Percentiles rank a stretch among this genome's conserved stretches.
These are phyloP conservation scores for Sphaeramia orbicularis DNA, from an alignment of 2,797 vertebrate species.

Conservation along the genomic window DNA sequence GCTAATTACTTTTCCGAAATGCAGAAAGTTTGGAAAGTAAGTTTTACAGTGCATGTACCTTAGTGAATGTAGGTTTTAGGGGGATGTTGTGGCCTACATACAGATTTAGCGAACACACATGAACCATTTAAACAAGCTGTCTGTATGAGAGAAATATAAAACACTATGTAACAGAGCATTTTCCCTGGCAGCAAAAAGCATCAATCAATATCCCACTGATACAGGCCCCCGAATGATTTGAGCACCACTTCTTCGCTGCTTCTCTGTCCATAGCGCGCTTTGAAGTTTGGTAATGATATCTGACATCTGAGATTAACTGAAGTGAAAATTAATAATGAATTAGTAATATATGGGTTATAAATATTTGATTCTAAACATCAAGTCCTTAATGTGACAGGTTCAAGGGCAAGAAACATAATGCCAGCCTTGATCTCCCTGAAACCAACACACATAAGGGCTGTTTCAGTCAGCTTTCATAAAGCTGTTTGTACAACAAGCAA, in stretches of 20 bases:
- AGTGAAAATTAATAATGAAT: conserved; percentile 73
- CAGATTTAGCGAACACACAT: background rate
- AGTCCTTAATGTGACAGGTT: conserved; percentile 69
- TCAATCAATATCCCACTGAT: conserved; percentile 61
- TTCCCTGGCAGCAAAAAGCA: conserved; percentile 45
- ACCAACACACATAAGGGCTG: conserved; percentile 50
- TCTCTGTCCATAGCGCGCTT: conserved; percentile 56
- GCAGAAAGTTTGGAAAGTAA: background rate
- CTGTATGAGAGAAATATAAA: conserved; percentile 39
- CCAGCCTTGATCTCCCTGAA: conserved; percentile 63
- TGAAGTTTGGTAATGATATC: conserved; percentile 72
- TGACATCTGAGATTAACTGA: conserved; percentile 70
- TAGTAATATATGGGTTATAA: conserved; percentile 64
- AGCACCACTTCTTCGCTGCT: conserved; percentile 50
- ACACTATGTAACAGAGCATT: conserved; percentile 48
- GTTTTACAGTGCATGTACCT: too few species aligned
- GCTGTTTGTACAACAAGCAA: conserved; percentile 21
- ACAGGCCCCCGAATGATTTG: conserved; percentile 51
- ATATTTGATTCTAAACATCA: conserved; percentile 74
- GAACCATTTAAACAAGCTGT: conserved; percentile 19
- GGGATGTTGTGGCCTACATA: background rate
- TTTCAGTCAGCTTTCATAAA: conserved; percentile 55
- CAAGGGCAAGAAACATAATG: conserved; percentile 69
- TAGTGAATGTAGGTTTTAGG: background rate
- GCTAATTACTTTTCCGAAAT: background rate